Evolutionary conservation across 1,140 invertebrate species (phyloP).

Genomic region (Rhyzopertha dominica): DNA sequence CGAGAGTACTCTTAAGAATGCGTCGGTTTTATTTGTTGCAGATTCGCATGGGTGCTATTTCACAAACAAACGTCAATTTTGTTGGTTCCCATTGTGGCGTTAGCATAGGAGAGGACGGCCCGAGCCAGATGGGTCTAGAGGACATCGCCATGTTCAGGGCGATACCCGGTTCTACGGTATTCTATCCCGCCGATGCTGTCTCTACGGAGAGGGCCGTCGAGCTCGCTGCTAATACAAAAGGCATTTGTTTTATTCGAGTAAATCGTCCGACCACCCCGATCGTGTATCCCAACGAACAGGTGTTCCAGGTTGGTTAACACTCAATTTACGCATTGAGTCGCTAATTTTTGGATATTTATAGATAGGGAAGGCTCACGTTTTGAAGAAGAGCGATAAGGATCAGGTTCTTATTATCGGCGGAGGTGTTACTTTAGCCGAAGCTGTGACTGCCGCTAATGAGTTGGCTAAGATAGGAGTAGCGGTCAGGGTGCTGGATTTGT

Average conservation of each 20-base stretch:
- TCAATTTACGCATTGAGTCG: not conserved
- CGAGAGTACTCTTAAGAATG: no score
- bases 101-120: conserved; percentile 95
- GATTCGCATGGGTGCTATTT: conserved; percentile 98
- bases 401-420: conserved; percentile 83
- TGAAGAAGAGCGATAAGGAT: conserved; percentile 70
- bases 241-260: conserved; percentile 94
- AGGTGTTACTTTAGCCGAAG: conserved; percentile 90
- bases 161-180: conserved; percentile 88
- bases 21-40: conserved; percentile 39
- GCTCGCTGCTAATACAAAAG: conserved; percentile 91
- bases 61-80: conserved; percentile 96
- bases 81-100: conserved; percentile 93
- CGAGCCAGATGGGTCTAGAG: conserved; percentile 99
- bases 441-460: conserved; percentile 75
- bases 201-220: conserved; percentile 90
- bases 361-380: conserved; percentile 75
- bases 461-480: conserved; percentile 65
- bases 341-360: conserved; percentile 32
- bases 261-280: conserved; percentile 86
- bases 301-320: conserved; percentile 61
- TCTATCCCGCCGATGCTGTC: conserved; percentile 97
- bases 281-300: conserved; percentile 83
- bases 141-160: conserved; percentile 94
- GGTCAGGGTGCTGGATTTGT: conserved; percentile 84